Evolutionary conservation across 1,140 invertebrate genomes (phyloP), one percentile per base, ranked within the genome.

Genomic region (Pararge aegeria): DNA sequence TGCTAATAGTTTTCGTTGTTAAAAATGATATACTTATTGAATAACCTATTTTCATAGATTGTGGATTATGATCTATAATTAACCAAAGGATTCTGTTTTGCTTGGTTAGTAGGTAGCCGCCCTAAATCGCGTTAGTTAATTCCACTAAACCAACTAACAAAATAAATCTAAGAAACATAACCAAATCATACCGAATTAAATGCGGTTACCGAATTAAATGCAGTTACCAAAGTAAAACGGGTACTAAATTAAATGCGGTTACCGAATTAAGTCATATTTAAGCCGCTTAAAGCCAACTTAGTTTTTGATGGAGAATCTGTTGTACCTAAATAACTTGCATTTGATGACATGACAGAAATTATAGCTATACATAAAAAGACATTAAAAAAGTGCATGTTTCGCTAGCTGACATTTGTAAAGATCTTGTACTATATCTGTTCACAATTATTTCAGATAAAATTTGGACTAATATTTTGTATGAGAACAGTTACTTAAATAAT

Each of bases 121-220:
- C 49, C 61, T 62, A 51, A 40, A 44, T 15, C 37, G 53, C 44
- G 13, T 30, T 29, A 57, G 37, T 46, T 37, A 49, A 30, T 61
- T 50, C 59, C 59, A 61, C 59, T 57, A 63, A 70, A 63, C 57
- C 44, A 56, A 57, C 42, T 68, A 85, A 83, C 66, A 77, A 78
- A 84, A 79, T 74, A 72, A 78, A 77, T 75, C 69, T 70, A 80
- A 79, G 59, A 75, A 84, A 86, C 70, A 77, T 69, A 80, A 73
- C 64, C 66, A 71, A 81, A 78, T 61, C 49, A 68, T 73, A 78
- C 58, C 40, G 74, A 75, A 79, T 70, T 68, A 78, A 76, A 77
- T 78, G 73, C 70, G 70, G 61, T 68, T 68, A 64, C 64, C 71
- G 68, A 48, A 60, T 24, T 24, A 24, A 24, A 24, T 24, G 7